A percentile compares a stretch with the other conserved stretches of the same genome.
Evolutionary conservation across 2,113 vertebrate genomes (phyloP).

Genomic region (Hepsetus odoe): DNA sequence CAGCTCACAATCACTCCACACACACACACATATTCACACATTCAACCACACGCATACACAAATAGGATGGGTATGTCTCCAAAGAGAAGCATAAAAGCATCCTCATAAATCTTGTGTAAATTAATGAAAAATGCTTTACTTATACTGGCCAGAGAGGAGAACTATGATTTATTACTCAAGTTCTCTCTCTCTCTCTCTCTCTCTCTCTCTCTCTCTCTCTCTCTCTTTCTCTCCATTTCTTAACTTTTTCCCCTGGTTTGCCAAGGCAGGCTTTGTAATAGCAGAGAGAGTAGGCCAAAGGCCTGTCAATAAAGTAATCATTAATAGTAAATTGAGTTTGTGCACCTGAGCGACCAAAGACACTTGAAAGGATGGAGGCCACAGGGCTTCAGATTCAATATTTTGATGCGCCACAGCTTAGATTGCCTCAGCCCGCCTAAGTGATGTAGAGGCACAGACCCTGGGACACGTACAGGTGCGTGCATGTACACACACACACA

Average conservation of each 20-base stretch:
- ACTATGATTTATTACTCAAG: conserved; percentile 47
- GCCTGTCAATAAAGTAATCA: conserved; percentile 57
- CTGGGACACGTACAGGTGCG: not conserved
- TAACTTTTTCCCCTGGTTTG: conserved; percentile 21
- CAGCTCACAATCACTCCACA: not conserved
- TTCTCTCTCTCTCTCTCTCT: not conserved
- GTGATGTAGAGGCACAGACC: not conserved
- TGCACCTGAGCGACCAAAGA: conserved; percentile 42
- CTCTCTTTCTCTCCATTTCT: conserved; percentile 7
- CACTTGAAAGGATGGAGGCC: conserved; percentile 41
- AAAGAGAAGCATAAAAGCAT: not conserved
- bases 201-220: not conserved
- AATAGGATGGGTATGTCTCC: conserved; percentile 27
- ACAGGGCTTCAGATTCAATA: conserved; percentile 47
- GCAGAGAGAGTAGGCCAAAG: conserved; percentile 30
- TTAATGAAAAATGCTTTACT: conserved; percentile 38
- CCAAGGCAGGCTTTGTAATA: conserved; percentile 14
- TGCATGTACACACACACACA: conserved; percentile 11
- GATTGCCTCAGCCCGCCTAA: conserved; percentile 12
- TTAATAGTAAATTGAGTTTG: conserved; percentile 55
- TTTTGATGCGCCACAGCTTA: conserved; percentile 44
- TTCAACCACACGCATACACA: not conserved
- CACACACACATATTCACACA: conserved; percentile 4
- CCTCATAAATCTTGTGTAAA: conserved; percentile 43
- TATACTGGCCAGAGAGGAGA: conserved; percentile 6